phyloP scores from a whole-genome alignment of 2,888 invertebrate genomes.

The Suillia variegata region DNA sequence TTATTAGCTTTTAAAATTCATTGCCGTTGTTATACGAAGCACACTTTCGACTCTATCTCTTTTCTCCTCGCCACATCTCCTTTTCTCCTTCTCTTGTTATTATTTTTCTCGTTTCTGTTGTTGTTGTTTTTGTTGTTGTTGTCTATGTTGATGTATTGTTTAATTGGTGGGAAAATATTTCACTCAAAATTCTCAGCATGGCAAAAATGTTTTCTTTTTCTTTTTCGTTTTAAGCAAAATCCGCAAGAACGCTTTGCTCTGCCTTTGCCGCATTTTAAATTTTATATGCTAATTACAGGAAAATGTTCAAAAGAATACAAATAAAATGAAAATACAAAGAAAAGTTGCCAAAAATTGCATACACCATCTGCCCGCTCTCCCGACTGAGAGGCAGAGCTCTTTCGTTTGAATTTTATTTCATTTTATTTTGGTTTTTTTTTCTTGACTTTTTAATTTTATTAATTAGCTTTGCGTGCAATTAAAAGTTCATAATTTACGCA shows the following conservation, averaged over 20 bases:
- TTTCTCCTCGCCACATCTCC: too few relatives aligned
- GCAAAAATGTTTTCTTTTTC: neutral
- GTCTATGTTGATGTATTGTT: constrained; percentile 28
- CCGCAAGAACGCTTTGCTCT: neutral
- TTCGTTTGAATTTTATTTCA: neutral
- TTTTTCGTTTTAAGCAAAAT: too few relatives aligned
- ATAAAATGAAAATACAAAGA: constrained; percentile 4
- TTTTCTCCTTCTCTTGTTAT: constrained; percentile 2
- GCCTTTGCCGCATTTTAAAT: neutral
- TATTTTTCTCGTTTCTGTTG: neutral
- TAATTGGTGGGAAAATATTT: constrained; percentile 32
- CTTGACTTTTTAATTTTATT: constrained; percentile 24
- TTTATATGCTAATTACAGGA: constrained; percentile 5
- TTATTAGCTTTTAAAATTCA: constrained; percentile 19
- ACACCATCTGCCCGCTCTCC: too few relatives aligned
- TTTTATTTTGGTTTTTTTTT: too few relatives aligned
- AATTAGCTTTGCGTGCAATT: constrained; percentile 41
- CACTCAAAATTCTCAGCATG: neutral
- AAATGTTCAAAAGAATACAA: neutral
- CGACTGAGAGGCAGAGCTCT: too few relatives aligned
- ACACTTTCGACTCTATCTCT: too few relatives aligned
- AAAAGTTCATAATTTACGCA: constrained; percentile 24
- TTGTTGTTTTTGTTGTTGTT: constrained; percentile 4
- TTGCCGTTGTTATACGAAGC: constrained; percentile 9
- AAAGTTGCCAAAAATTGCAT: neutral